These are phyloP conservation scores for Dryomyza anilis DNA, from an alignment of 2,888 invertebrate genomes.

Conservation along the genomic window DNA sequence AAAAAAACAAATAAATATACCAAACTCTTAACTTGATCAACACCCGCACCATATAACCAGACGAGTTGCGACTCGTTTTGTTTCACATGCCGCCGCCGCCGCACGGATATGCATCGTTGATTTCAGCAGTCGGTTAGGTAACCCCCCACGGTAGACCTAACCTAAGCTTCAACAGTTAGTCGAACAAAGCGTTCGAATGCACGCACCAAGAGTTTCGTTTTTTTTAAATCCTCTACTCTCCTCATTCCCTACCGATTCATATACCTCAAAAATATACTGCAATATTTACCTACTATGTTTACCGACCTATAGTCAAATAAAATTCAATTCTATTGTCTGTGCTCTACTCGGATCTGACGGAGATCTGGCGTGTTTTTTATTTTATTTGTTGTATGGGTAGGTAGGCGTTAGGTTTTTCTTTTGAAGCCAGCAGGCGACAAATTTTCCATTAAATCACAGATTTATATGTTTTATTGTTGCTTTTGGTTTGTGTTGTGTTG, in stretches of 20 bases:
- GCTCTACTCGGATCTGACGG: background rate
- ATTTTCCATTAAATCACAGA: conserved; percentile 7
- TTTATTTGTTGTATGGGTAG: background rate
- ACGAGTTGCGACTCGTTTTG: no score
- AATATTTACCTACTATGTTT: no score
- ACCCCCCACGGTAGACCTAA: background rate
- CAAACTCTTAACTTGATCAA: background rate
- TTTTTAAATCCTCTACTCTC: background rate
- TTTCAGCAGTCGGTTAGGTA: background rate
- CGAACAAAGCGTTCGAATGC: background rate
- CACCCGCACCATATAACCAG: background rate
- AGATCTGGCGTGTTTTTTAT: background rate
- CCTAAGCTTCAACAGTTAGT: background rate
- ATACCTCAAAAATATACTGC: no score
- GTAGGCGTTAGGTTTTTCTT: background rate
- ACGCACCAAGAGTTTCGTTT: background rate
- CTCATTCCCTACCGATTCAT: no score
- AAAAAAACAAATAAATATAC: background rate
- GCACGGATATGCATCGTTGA: background rate
- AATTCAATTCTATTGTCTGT: background rate
- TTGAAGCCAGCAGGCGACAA: conserved; percentile 3
- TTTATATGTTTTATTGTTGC: background rate
- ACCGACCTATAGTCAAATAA: no score
- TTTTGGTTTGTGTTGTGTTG: background rate
- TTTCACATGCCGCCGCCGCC: no score